A percentile compares a stretch with the other conserved stretches of the same genome.
Conservation (phyloP, 2,113 vertebrate genomes). For the Triplophysa dalaica region DNA sequence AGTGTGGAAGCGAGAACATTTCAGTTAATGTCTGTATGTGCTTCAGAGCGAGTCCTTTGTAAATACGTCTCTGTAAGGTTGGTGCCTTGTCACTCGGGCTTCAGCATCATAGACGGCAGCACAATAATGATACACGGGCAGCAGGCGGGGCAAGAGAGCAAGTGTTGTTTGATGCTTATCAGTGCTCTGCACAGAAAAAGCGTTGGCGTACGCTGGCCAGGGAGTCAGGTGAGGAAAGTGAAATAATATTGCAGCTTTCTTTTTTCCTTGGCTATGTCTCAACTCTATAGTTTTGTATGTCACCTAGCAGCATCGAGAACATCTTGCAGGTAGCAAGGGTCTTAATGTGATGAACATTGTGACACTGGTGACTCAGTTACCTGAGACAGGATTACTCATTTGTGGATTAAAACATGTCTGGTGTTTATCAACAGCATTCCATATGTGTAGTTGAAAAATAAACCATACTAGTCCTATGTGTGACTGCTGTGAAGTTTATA, state of each 20-base stretch:
- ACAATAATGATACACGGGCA: neutral
- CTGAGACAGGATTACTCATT: too few relatives aligned
- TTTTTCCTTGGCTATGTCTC: neutral
- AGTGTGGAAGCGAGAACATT: constrained; percentile 8
- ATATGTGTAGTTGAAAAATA: too few relatives aligned
- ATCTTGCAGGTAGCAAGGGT: too few relatives aligned
- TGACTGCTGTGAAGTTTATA: neutral
- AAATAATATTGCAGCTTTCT: neutral
- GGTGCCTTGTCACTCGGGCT: neutral
- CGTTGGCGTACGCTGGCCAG: neutral
- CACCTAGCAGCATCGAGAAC: too few relatives aligned
- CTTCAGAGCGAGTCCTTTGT: neutral
- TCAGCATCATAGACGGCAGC: neutral
- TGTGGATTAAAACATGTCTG: too few relatives aligned
- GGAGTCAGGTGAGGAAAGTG: neutral
- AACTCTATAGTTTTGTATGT: too few relatives aligned
- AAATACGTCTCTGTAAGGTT: neutral
- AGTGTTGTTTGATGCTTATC: neutral
- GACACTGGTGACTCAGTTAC: too few relatives aligned
- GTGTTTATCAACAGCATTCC: too few relatives aligned
- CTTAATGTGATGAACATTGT: too few relatives aligned
- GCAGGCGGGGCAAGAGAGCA: neutral
- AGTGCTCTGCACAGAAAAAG: neutral
- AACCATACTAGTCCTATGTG: too few relatives aligned
- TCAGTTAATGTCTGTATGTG: constrained; percentile 12